Percentiles rank a stretch among this genome's conserved stretches.
Evolutionary conservation across 2,888 invertebrate genomes (phyloP).

Genomic region (Anthophora plumipes): DNA sequence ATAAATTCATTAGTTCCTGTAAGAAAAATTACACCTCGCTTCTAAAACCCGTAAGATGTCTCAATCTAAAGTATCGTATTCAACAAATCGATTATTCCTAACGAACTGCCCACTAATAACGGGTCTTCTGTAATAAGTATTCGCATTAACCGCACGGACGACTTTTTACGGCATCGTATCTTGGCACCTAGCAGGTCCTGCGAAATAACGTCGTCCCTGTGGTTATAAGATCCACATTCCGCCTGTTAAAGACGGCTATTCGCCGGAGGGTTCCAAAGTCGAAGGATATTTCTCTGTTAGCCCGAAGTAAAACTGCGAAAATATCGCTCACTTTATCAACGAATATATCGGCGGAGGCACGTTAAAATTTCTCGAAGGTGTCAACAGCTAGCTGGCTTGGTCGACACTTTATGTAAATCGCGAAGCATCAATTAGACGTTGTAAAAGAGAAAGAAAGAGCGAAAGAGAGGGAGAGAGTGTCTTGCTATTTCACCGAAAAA

Average conservation of each 20-base stretch:
- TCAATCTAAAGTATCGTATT: not conserved
- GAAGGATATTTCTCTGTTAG: constrained; percentile 33
- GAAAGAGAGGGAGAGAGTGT: no score
- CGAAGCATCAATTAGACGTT: constrained; percentile 53
- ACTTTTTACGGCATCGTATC: not conserved
- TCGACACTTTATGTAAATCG: constrained; percentile 63
- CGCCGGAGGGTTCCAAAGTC: constrained; percentile 17
- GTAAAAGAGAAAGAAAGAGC: constrained; percentile 1
- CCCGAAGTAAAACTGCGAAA: constrained; percentile 36
- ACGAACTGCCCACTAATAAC: not conserved
- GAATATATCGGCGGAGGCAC: constrained; percentile 17
- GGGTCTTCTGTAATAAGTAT: not conserved
- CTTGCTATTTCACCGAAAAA: constrained; percentile 50
- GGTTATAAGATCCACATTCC: not conserved
- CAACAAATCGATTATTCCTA: not conserved
- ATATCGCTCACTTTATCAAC: constrained; percentile 44
- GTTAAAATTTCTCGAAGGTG: constrained; percentile 62
- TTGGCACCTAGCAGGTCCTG: not conserved
- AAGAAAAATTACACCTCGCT: no score
- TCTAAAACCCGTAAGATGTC: not conserved
- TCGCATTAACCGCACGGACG: not conserved
- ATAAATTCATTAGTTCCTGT: no score
- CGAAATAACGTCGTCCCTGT: not conserved
- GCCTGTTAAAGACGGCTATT: not conserved
- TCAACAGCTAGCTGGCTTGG: constrained; percentile 53